Base-by-base conservation (phyloP, 2,888 invertebrate genomes). In the Orchesellides sinensis region DNA sequence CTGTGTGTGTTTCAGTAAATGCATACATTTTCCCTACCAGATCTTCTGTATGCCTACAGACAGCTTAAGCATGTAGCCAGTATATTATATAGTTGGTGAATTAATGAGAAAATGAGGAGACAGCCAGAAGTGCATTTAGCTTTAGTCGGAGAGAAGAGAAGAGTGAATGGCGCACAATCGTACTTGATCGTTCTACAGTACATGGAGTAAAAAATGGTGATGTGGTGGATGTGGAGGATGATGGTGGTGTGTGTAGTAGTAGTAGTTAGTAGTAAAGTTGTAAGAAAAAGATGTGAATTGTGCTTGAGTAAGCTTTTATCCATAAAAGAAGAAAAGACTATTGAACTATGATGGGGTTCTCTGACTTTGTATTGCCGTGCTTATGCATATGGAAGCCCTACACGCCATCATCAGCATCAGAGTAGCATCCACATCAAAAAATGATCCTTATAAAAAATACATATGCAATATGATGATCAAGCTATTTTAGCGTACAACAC, bases 141-240 rank as follows among this genome's bases (percentile, higher is more conserved):
- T 14, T 40, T 10, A 40, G 40, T 14, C 40, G 40, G 25, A 17
- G 25, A 14, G 29, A 23, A 47, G 54, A 69, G 69, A 69, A 54
- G 69, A 54, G 69, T 69, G 69, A 69, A 69, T 69, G 69, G 69
- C 69, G 69, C 69, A 69, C 54, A 69, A 54, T 69, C 69, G 63
- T 63, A 14, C 54, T 69, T 54, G 29, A 54, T 69, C 52, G 69
- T 32, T 29, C 27, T n/a, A 54, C 54, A 14, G 23, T 59, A 21
- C 17, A 17, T 52, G 10, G 17, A n/a, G n/a, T 35, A 25, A 35
- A 63, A 63, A 21, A 47, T 52, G 52, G n/a, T 52, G 19, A n/a
- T 17, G 52, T 52, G 47, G 47, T 45, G 49, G 47, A 49, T 29
- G 29, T 66, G 66, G 45, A 66, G 66, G 47, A 29, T 27, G 17